Evolutionary conservation across 2,888 invertebrate species (phyloP).

Genomic region (Drosophila ochracea): DNA sequence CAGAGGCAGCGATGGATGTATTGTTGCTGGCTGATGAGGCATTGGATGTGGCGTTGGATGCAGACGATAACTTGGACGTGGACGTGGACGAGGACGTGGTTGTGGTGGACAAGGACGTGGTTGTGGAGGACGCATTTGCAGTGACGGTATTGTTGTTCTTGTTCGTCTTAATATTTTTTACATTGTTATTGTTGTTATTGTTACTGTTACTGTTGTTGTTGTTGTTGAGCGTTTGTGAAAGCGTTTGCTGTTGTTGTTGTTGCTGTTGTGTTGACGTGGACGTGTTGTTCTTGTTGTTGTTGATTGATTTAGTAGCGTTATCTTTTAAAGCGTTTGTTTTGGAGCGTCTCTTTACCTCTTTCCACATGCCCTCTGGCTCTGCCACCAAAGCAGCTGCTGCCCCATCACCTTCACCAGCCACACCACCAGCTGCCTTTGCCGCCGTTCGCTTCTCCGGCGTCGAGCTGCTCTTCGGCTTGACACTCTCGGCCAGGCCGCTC

Average conservation of each 20-base stretch:
- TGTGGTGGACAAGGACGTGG: constrained; percentile 51
- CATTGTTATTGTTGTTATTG: constrained; percentile 37
- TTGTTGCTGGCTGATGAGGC: constrained; percentile 50
- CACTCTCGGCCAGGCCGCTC: constrained; percentile 83
- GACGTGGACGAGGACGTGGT: constrained; percentile 27
- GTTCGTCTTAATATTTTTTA: constrained; percentile 1
- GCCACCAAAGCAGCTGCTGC: constrained; percentile 71
- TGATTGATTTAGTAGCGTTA: constrained; percentile 81
- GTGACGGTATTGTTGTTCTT: constrained; percentile 47
- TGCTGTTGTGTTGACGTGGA: constrained; percentile 58
- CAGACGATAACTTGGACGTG: constrained; percentile 52
- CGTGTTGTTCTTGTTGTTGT: constrained; percentile 53
- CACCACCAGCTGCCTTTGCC: constrained; percentile 35
- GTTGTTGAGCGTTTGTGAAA: constrained; percentile 80
- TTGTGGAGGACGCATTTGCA: constrained; percentile 58
- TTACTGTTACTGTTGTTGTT: constrained; percentile 58
- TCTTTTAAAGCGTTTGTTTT: constrained; percentile 86
- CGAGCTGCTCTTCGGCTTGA: constrained; percentile 75
- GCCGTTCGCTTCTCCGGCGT: constrained; percentile 69
- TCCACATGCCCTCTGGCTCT: constrained; percentile 84
- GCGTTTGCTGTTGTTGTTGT: constrained; percentile 67
- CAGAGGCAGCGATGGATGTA: constrained; percentile 53
- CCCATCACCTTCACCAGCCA: constrained; percentile 38
- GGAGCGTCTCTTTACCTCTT: constrained; percentile 88
- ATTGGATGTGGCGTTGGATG: constrained; percentile 66